These are phyloP conservation scores for Amblyornis subalaris DNA, from an alignment of 2,113 vertebrate species.

Conservation along the genomic window DNA sequence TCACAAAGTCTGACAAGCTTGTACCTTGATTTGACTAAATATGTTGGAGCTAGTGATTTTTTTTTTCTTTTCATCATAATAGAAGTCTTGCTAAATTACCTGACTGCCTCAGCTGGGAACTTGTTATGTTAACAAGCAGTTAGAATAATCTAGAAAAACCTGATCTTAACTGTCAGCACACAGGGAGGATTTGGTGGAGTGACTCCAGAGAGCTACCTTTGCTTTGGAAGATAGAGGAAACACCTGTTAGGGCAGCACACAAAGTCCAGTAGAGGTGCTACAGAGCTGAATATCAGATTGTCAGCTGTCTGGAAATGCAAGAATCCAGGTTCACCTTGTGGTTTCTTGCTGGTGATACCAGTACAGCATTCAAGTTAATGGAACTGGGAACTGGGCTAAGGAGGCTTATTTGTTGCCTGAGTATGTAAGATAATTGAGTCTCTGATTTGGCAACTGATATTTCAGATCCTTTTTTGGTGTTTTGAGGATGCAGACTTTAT, in stretches of 20 bases:
- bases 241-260: background rate
- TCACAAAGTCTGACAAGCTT: background rate
- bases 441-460: background rate
- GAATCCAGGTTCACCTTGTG: background rate
- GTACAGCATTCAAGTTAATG: background rate
- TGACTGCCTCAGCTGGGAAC: background rate
- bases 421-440: background rate
- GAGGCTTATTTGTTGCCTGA: background rate
- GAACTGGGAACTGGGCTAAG: background rate
- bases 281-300: background rate
- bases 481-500: background rate
- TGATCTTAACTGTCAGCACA: background rate
- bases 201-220: background rate
- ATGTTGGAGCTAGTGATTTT: background rate
- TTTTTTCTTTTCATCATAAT: background rate
- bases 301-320: background rate
- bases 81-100: background rate
- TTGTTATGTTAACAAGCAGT: background rate
- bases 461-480: background rate
- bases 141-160: conserved; percentile 19
- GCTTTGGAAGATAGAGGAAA: background rate
- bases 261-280: background rate
- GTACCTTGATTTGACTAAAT: conserved; percentile 20
- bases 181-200: background rate
- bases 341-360: background rate